Evolutionary conservation across 2,797 vertebrate genomes (phyloP), one percentile per base, ranked within the genome.

Genomic region (Fistularia tabacaria): DNA sequence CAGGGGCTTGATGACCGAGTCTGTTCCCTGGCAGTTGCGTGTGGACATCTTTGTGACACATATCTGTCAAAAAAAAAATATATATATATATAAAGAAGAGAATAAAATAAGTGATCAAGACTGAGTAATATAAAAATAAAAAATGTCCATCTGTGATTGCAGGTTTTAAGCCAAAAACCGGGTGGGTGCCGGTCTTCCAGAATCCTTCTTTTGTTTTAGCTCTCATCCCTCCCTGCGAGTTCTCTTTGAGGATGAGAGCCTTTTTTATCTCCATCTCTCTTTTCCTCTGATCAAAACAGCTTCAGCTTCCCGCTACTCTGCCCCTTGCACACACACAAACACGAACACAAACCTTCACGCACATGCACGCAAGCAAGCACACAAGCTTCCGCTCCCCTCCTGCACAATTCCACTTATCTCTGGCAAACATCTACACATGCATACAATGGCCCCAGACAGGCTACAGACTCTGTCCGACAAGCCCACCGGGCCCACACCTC

Each of bases 11-110:
- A 96, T 94, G 88, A 96, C 91, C 57, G 95, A 96, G 89, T 98
- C 95, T 74, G 92, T 92, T 91, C 94, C 95, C 92, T 95, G 95
- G 90, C 92, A 94, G 90, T 95, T 94, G 87, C 93, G 94, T 92
- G 94, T 96, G 83, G 96, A 98, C 96, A 98, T 98, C 93, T 96
- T 98, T 87, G 95, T 93, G 93, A 97, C 95, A 91, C 96, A 98
- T 98, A 98, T 98, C 96, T 98, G 87, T 76, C 49, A 71, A 71
- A 51, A 57, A 61, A 54, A 14, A 7, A 45, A 9, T 25, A 5
- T 5, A 25, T 25, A 25, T 25, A 25, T 25, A 25, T 25, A 25
- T 25, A 25, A n/a, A 14, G 7, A 45, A 9, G 10, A 49, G 40
- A 25, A n/a, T n/a, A n/a, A n/a, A n/a, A 49, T 51, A 38, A 15